Percentiles rank a stretch among this genome's conserved stretches.
phyloP scores from a whole-genome alignment of 2,888 invertebrate genomes.

The Drosophila formosana region DNA sequence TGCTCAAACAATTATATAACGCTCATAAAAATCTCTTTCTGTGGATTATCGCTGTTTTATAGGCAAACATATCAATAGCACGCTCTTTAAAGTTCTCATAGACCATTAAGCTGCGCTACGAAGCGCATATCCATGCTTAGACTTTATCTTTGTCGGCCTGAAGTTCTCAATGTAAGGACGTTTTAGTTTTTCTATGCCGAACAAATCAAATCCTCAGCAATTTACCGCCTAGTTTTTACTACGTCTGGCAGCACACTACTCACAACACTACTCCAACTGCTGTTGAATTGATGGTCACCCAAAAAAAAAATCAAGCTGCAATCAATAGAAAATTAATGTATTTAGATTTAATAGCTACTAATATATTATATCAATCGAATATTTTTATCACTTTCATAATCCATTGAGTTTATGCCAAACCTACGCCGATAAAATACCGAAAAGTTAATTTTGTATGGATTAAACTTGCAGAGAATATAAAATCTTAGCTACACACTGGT shows the following conservation, averaged over 20 bases:
- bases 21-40: conserved; percentile 50
- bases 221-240: not conserved
- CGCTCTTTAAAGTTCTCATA: conserved; percentile 43
- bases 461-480: too few relatives aligned
- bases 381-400: too few relatives aligned
- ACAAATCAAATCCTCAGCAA: not conserved
- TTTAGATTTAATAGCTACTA: too few relatives aligned
- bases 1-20: conserved; percentile 36
- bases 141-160: not conserved
- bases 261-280: too few relatives aligned
- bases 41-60: conserved; percentile 27
- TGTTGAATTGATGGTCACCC: not conserved
- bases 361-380: too few relatives aligned
- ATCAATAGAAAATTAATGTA: too few relatives aligned
- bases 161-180: not conserved
- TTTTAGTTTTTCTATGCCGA: not conserved
- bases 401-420: too few relatives aligned
- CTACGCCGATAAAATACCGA: too few relatives aligned
- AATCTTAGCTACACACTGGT: too few relatives aligned
- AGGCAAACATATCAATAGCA: conserved; percentile 61
- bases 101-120: conserved; percentile 25
- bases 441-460: too few relatives aligned
- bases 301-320: not conserved
- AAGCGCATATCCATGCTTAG: conserved; percentile 45
- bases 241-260: conserved; percentile 22